Conservation (phyloP, 2,797 vertebrate genomes). For the Brotula barbata region DNA sequence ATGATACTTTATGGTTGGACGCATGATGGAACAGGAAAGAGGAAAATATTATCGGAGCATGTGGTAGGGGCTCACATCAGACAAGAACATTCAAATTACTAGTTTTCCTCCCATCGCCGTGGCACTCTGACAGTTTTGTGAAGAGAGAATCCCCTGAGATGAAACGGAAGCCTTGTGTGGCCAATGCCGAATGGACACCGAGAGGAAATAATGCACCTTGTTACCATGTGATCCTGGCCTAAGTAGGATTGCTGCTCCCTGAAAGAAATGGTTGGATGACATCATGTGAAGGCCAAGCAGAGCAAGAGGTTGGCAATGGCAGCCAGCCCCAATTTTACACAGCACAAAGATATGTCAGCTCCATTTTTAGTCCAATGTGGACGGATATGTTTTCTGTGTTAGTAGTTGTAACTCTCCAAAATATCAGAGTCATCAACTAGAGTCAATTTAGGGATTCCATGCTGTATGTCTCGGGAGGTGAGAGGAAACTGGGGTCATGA, state of each 20-base stretch:
- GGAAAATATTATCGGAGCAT: conserved; percentile 4
- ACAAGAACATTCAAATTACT: neutral
- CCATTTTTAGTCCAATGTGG: too few species aligned
- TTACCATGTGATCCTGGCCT: conserved; percentile 9
- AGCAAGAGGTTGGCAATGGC: conserved; percentile 1
- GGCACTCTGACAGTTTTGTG: too few species aligned
- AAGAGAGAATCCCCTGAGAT: conserved; percentile 2
- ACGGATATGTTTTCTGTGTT: too few species aligned
- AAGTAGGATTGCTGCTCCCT: conserved; percentile 4
- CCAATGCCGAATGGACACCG: conserved; percentile 7
- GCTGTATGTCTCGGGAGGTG: too few species aligned
- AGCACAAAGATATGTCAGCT: too few species aligned
- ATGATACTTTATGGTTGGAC: conserved; percentile 4
- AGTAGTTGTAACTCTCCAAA: too few species aligned
- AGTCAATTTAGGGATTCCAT: too few species aligned
- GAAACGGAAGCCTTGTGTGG: conserved; percentile 13
- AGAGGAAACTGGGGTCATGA: too few species aligned
- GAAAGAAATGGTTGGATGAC: conserved; percentile 11
- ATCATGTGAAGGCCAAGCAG: conserved; percentile 21
- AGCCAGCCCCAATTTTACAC: too few species aligned
- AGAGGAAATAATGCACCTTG: conserved; percentile 22
- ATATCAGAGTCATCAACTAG: too few species aligned
- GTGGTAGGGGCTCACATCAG: neutral
- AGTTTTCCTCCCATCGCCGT: too few species aligned
- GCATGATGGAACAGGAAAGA: conserved; percentile 2